Evolutionary conservation across 2,888 invertebrate species (phyloP).

Genomic region (Podotricha telesiphe): DNA sequence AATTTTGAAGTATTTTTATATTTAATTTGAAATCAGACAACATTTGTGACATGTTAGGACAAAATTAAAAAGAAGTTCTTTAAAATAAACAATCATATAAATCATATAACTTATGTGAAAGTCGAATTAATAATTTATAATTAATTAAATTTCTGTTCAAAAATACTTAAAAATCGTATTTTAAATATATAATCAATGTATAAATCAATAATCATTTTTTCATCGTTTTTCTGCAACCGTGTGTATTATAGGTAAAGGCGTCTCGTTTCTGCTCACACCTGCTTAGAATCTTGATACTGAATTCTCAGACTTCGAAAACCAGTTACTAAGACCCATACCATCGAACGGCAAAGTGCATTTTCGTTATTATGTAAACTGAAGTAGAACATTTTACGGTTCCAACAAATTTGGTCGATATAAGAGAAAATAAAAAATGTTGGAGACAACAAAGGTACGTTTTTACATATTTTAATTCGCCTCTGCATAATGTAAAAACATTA

Average conservation of each 20-base stretch:
- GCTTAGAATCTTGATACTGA: conserved; percentile 78
- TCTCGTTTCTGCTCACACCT: conserved; percentile 77
- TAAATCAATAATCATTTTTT: not conserved
- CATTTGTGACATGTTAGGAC: too few species aligned
- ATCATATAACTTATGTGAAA: too few species aligned
- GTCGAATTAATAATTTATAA: too few species aligned
- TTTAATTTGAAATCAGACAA: too few species aligned
- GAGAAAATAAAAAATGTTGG: conserved; percentile 54
- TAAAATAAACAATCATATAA: too few species aligned
- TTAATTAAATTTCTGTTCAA: too few species aligned
- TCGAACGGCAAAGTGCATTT: conserved; percentile 42
- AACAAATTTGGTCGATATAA: conserved; percentile 51
- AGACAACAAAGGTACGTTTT: conserved; percentile 45
- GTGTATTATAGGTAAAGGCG: conserved; percentile 61
- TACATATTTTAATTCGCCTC: conserved; percentile 40
- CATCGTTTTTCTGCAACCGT: conserved; percentile 40
- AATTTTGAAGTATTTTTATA: too few species aligned
- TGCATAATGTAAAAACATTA: conserved; percentile 16
- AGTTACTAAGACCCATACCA: conserved; percentile 59
- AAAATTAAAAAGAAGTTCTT: too few species aligned
- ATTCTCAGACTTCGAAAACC: conserved; percentile 69
- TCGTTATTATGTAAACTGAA: conserved; percentile 38
- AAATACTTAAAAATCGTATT: too few species aligned
- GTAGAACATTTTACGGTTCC: conserved; percentile 45
- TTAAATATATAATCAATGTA: too few species aligned